These are phyloP conservation scores for Silvanus unidentatus DNA, from an alignment of 2,888 invertebrate genomes.

Conservation along the genomic window DNA sequence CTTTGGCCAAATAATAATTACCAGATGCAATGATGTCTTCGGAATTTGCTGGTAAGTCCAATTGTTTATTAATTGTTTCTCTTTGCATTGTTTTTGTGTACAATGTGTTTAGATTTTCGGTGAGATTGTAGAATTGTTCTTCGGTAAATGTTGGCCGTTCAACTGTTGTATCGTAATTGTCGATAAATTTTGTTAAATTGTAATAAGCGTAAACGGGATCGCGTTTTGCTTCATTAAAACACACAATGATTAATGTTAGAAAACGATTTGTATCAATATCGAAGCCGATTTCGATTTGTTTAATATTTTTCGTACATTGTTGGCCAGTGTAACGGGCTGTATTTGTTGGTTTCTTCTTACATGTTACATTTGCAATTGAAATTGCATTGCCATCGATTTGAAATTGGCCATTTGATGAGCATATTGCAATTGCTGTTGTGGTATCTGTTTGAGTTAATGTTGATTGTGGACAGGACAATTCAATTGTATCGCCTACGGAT, in stretches of 20 bases:
- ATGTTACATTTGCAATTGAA: background rate
- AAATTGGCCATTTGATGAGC: background rate
- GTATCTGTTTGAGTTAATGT: background rate
- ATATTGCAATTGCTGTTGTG: background rate
- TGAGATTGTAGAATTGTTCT: conserved; percentile 47
- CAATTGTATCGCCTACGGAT: background rate
- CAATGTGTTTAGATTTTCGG: conserved; percentile 6
- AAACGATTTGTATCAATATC: conserved; percentile 44
- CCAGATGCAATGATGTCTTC: conserved; percentile 22
- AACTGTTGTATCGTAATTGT: conserved; percentile 47
- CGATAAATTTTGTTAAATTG: conserved; percentile 46
- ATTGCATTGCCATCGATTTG: background rate
- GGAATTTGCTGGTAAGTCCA: conserved; percentile 8
- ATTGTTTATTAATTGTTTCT: conserved; percentile 24
- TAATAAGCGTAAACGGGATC: conserved; percentile 52
- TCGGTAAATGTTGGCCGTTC: conserved; percentile 46
- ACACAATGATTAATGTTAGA: conserved; percentile 48
- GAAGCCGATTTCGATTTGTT: conserved; percentile 49
- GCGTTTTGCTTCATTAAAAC: conserved; percentile 49
- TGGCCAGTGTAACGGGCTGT: background rate
- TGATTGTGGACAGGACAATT: background rate
- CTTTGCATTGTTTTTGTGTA: conserved; percentile 10
- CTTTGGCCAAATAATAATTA: conserved; percentile 39
- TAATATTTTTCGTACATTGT: background rate
- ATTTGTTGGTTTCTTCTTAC: background rate